phyloP scores from a whole-genome alignment of 2,888 invertebrate species.

The Eubasilissa splendida region DNA sequence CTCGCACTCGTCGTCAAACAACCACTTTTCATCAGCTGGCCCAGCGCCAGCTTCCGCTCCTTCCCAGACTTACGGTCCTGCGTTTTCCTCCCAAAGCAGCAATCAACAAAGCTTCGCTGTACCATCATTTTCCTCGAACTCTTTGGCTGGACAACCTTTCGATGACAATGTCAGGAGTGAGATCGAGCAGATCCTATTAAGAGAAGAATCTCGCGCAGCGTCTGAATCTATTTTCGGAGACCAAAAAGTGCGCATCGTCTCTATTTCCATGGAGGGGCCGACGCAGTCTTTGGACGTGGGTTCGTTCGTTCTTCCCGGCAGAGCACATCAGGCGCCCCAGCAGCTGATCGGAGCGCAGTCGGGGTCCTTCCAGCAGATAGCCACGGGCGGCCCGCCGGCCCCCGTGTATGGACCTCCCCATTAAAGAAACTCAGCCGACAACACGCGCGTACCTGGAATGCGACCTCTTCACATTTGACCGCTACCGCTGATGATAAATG shows the following conservation, averaged over 20 bases:
- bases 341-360: neutral
- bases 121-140: neutral
- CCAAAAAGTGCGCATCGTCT: neutral
- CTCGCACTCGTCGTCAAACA: neutral
- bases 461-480: neutral
- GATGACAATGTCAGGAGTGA: constrained; percentile 20
- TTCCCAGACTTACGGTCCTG: neutral
- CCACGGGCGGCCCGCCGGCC: neutral
- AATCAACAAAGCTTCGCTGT: neutral
- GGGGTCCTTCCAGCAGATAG: neutral
- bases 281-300: constrained; percentile 14
- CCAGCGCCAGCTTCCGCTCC: neutral
- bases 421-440: neutral
- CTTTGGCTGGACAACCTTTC: constrained; percentile 6
- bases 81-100: neutral
- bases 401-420: neutral
- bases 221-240: constrained; percentile 1
- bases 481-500: neutral
- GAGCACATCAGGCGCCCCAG: neutral
- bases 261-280: constrained; percentile 34
- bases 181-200: constrained; percentile 35
- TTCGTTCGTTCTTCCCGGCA: constrained; percentile 19
- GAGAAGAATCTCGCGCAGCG: constrained; percentile 36
- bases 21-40: neutral
- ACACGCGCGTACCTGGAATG: neutral